Evolutionary conservation across 1,140 invertebrate species (phyloP).

Genomic region (Venturia canescens): DNA sequence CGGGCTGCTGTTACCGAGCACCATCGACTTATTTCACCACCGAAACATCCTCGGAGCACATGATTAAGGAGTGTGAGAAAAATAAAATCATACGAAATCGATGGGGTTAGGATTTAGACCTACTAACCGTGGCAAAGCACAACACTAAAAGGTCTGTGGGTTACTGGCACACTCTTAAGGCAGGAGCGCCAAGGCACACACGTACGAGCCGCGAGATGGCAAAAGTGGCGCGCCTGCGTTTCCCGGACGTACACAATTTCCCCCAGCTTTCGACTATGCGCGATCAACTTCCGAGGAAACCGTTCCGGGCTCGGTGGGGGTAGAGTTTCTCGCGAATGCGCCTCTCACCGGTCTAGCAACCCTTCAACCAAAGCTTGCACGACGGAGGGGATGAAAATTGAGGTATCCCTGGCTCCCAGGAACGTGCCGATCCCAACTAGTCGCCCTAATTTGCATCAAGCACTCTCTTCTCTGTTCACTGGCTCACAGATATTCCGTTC

Average conservation of each 20-base stretch:
- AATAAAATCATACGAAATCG: constrained; percentile 3
- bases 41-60: not conserved
- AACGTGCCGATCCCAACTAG: constrained; percentile 50
- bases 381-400: constrained; percentile 22
- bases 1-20: too few relatives aligned
- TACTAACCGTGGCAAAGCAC: constrained; percentile 71
- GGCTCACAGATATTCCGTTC: constrained; percentile 17
- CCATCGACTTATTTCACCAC: too few relatives aligned
- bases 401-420: constrained; percentile 45
- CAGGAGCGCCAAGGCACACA: constrained; percentile 67
- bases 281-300: constrained; percentile 1
- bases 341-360: constrained; percentile 31
- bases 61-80: not conserved
- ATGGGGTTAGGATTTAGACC: constrained; percentile 53
- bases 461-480: constrained; percentile 37
- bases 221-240: constrained; percentile 67
- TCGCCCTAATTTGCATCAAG: constrained; percentile 51
- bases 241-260: not conserved
- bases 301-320: not conserved
- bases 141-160: constrained; percentile 70
- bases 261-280: not conserved
- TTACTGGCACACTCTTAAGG: constrained; percentile 73
- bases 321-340: constrained; percentile 50
- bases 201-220: constrained; percentile 32
- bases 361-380: constrained; percentile 15